Base-by-base conservation (phyloP, 2,113 vertebrate species). In the Protomyctophum bolini region DNA sequence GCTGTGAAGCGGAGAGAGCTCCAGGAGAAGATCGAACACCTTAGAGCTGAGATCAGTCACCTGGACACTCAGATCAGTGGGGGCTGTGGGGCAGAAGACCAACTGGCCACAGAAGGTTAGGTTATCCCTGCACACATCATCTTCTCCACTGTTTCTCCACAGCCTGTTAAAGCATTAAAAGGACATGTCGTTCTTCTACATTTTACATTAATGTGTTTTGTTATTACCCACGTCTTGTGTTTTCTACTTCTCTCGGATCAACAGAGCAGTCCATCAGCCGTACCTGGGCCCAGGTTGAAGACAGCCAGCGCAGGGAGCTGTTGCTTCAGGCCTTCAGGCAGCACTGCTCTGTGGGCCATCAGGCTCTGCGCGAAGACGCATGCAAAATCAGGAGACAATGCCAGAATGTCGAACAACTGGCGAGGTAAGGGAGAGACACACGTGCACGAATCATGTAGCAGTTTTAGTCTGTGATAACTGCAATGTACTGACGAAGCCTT, bases 31-130 rank as follows among this genome's bases (percentile, higher is more conserved):
- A 89, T 94, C 0, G 75, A 89, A 58, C 91, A 89, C 66, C 85
- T 96, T 15, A 90, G 63, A 68, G 81, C 82, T 8, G 95, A 97
- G 69, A 91, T 95, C 54, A 73, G 81, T 65, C 90, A 95, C 49
- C 78, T 97, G 72, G 94, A 96, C 77, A 90, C 90, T 77, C 93
- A 91, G 75, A 92, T 94, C 56, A 89, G 89, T 59, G 87, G 83
- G 57, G 90, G 94, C 56, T 88, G 89, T 59, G 87, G 83, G 57
- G 90, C 91, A 10, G 93, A 95, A 64, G 91, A 63, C 29, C 93
- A 96, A 61, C 75, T 94, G 8, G 82, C 89, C 49, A 63, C 86
- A 72, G 92, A 94, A 64, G 94, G 95, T 97, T 63, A 89, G 83
- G 56, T 64, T 56, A n/a, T 68, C 21, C 45, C 12, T 15, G 33